Evolutionary conservation across 2,797 vertebrate species (phyloP), one percentile per base, ranked within the genome.

Genomic region (Loriculus beryllinus): DNA sequence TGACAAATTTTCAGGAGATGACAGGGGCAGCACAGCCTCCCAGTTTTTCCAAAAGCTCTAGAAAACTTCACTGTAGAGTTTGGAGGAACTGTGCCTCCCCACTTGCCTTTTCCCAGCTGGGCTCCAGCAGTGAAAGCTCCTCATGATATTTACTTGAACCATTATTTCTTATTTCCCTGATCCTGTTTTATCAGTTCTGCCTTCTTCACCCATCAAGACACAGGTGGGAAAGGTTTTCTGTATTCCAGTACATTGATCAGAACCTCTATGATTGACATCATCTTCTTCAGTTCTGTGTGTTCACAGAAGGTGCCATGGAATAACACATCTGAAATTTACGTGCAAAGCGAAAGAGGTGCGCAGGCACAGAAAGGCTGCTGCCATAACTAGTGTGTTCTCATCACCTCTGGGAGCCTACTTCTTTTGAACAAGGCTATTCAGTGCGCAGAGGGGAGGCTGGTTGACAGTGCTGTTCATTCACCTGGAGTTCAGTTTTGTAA

Each of bases 331-430:
- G 69, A 42, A 57, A 85, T 74, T 70, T 21, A 52, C 4, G 37
- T 22, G 51, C 39, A 71, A 63, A 89, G 59, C 29, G 79, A 79
- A 62, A 12, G 8, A 25, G 28, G 21, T 18, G 43, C 4, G 31
- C 0, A 7, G 56, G 43, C 33, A 80, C 35, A 21, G 45, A 29
- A 69, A 49, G 13, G 29, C 26, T n/a, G 22, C 35, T 1, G 6
- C 39, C 45, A 7, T 39, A 25, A 47, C 62, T n/a, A 22, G 18
- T 3, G 14, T 12, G 15, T 21, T 81, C 65, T 43, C 39, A 57
- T 16, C 3, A 12, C 14, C 12, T 35, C 17, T 0, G 1, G 60
- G 33, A 70, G 8, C 26, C 23, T 54, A 5, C 35, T 62, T 29
- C 31, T 64, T 72, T 31, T 40, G 33, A 79, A 31, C 37, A 49